Evolutionary conservation across 2,113 vertebrate species (phyloP), one percentile per base, ranked within the genome.

Genomic region (Atherinomorus stipes): DNA sequence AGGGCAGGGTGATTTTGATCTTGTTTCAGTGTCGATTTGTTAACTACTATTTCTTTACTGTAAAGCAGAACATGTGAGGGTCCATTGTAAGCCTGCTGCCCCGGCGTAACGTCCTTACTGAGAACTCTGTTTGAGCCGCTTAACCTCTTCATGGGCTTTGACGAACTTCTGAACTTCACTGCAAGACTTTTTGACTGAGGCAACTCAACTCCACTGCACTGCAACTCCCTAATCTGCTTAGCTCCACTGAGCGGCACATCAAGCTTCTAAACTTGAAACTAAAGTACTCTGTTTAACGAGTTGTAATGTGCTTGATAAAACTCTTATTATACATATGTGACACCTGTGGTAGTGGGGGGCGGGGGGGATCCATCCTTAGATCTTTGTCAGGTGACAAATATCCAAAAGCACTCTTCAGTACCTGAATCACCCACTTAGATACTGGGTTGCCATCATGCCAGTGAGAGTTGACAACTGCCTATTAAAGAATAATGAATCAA

Each of bases 101-200:
- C 37, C 40, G 25, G 6, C 65, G 31, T 54, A 67, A 53, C 6
- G 37, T 64, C 64, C 57, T 51, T 34, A 50, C 47, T 38, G 38
- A 64, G 42, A 26, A 31, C 49, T 66, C 69, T 50, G 5, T 80
- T 76, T 34, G 65, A 78, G 79, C 74, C 40, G 70, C 74, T 86
- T 76, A 53, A 74, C 66, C 62, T 49, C 34, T 16, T 34, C 7
- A 21, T 64, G 40, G 50, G 53, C 40, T 77, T 80, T 82, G 45
- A 80, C 76, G 51, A 86, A 85, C 77, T 82, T 87, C 68, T 87
- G 67, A 84, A 80, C 68, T 52, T 10, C 23, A 61, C 45, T 56
- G 54, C 60, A 26, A 72, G 7, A 65, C 76, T 57, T 62, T 84
- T 16, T 72, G 74, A 85, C 38, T 73, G 11, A 10, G 21, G 52